Evolutionary conservation across 2,888 invertebrate genomes (phyloP).

Genomic region (Agriopis leucophaearia): DNA sequence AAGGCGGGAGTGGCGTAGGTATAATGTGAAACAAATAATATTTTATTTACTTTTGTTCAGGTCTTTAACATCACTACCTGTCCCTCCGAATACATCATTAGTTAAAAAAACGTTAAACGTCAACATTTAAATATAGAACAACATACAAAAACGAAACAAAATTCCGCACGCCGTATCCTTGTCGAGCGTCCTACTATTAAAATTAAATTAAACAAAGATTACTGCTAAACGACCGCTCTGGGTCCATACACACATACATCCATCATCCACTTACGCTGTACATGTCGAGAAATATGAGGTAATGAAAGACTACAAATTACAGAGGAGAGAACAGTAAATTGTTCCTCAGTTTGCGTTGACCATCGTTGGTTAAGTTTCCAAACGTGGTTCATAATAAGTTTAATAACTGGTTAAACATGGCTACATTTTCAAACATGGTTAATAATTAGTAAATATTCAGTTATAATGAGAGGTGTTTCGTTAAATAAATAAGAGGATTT

Average conservation of each 20-base stretch:
- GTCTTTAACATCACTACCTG: background rate
- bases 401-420: slow-evolving; percentile 21
- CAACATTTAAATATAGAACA: slow-evolving; percentile 24
- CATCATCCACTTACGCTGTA: slow-evolving; percentile 62
- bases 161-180: slow-evolving; percentile 58
- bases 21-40: too few species aligned
- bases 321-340: slow-evolving; percentile 56
- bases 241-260: slow-evolving; percentile 54
- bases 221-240: slow-evolving; percentile 64
- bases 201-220: slow-evolving; percentile 81
- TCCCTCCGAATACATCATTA: background rate
- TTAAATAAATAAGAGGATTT: slow-evolving; percentile 27
- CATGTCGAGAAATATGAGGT: slow-evolving; percentile 71
- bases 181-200: slow-evolving; percentile 66
- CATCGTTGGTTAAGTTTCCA: slow-evolving; percentile 18
- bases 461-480: slow-evolving; percentile 20
- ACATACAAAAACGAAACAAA: slow-evolving; percentile 35
- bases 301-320: slow-evolving; percentile 71
- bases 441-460: slow-evolving; percentile 25
- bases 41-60: too few species aligned
- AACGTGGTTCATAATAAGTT: slow-evolving; percentile 19
- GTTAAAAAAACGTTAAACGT: background rate
- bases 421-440: slow-evolving; percentile 26
- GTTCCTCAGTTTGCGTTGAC: slow-evolving; percentile 52
- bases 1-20: too few species aligned